Percentiles rank a stretch among this genome's conserved stretches.
These are phyloP conservation scores for Pseudomyrmex gracilis DNA, from an alignment of 1,140 invertebrate species.

Conservation along the genomic window DNA sequence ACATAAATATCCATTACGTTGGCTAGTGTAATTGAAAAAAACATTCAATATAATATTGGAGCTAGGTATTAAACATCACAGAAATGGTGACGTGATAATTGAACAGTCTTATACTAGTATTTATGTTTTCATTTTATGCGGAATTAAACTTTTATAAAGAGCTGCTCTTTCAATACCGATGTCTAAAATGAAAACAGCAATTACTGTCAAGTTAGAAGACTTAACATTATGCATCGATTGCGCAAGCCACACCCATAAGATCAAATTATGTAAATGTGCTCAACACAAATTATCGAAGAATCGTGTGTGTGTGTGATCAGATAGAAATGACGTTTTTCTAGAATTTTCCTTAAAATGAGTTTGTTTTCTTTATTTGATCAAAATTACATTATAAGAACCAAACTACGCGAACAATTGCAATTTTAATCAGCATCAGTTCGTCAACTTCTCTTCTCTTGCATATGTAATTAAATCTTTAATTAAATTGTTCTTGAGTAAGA, in stretches of 20 bases:
- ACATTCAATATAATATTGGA: not conserved
- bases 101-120: not conserved
- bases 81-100: not conserved
- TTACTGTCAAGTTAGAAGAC: constrained; percentile 36
- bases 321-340: constrained; percentile 29
- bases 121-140: not conserved
- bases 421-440: constrained; percentile 3
- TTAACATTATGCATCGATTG: constrained; percentile 58
- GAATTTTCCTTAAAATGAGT: constrained; percentile 35
- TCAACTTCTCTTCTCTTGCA: not conserved
- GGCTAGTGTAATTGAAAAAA: not conserved
- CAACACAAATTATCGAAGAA: constrained; percentile 25
- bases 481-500: not conserved
- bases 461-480: constrained; percentile 40
- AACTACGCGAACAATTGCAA: not conserved
- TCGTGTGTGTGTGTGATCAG: constrained; percentile 45
- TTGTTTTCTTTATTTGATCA: not conserved
- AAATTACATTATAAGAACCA: constrained; percentile 14
- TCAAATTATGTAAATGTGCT: constrained; percentile 53
- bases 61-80: not conserved
- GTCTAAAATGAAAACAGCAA: constrained; percentile 38
- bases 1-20: no score
- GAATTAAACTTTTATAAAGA: not conserved
- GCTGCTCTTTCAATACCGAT: not conserved
- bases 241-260: constrained; percentile 1